These are phyloP conservation scores for Ichneumoninae sp. DNA, from an alignment of 2,888 invertebrate genomes.

Conservation along the genomic window DNA sequence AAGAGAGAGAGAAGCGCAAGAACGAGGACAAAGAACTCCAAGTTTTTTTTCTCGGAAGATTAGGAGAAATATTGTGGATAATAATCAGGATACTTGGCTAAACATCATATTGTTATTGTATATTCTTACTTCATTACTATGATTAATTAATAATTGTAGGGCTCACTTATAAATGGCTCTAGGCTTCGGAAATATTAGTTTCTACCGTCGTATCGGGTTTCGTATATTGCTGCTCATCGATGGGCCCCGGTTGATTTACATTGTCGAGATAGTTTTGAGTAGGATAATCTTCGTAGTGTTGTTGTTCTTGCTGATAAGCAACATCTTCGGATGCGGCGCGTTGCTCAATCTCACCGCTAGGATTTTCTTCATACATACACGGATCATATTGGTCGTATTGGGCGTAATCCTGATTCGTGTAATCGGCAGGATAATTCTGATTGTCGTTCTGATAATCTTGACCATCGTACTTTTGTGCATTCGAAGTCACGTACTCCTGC, in stretches of 20 bases:
- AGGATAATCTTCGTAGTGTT: slow-evolving; percentile 65
- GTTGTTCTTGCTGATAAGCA: slow-evolving; percentile 51
- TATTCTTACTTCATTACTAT: slow-evolving; percentile 37
- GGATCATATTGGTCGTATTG: slow-evolving; percentile 76
- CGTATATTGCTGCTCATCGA: slow-evolving; percentile 49
- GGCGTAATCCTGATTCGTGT: slow-evolving; percentile 72
- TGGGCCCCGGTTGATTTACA: slow-evolving; percentile 40
- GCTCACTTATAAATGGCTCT: slow-evolving; percentile 27
- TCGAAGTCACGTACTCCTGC: slow-evolving; percentile 60
- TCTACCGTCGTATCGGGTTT: slow-evolving; percentile 35
- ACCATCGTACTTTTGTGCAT: slow-evolving; percentile 67
- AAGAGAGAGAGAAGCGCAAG: background rate
- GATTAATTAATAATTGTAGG: slow-evolving; percentile 32
- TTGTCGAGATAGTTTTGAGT: slow-evolving; percentile 55
- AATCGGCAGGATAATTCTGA: slow-evolving; percentile 68
- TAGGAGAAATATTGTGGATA: background rate
- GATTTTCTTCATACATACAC: slow-evolving; percentile 71
- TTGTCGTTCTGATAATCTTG: slow-evolving; percentile 63
- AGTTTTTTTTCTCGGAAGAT: background rate
- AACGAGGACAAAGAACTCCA: too few species aligned
- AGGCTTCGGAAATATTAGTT: slow-evolving; percentile 48
- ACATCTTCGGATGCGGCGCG: slow-evolving; percentile 42
- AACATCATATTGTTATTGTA: background rate
- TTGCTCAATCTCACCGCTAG: slow-evolving; percentile 45
- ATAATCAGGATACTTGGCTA: background rate